Base-by-base conservation (phyloP, 2,113 vertebrate species). In the Xiphophorus hellerii region DNA sequence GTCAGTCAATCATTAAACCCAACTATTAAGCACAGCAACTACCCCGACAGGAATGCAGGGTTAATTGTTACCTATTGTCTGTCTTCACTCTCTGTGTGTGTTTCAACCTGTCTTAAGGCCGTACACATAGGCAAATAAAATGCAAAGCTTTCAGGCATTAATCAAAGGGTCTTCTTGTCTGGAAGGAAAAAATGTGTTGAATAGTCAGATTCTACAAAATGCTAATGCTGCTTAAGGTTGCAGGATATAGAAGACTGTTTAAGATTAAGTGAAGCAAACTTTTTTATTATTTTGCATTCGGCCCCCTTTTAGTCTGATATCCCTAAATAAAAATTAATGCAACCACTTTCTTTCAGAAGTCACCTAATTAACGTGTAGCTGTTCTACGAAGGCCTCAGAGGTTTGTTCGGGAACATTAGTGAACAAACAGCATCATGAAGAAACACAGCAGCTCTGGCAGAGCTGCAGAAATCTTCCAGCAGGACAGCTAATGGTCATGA, bases 1-100 rank as follows among this genome's bases (percentile, higher is more conserved):
- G 89, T 87, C 87, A 82, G 90, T 89, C 85, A 91, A 90, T 92
- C 89, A 94, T 93, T 92, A 93, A 88, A 92, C 87, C 86, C 62
- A 65, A 82, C 84, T 84, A 89, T 92, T 81, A 89, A 80, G 82
- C 83, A 66, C 74, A 73, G 79, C 87, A 85, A 89, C 87, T 80
- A 77, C 78, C 87, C 84, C 81, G 73, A 64, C 83, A 90, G 84
- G 88, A 89, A 92, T 92, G 92, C 71, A 66, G 81, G 80, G 87
- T 90, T 93, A 91, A 92, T 93, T 94, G 91, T 93, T 92, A 91
- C 83, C 92, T 70, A 83, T 89, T 85, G 80, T 69, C 70, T 63
- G 76, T 83, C 76, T 84, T 82, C 74, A 62, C 71, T 76, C 81
- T 37, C 76, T 60, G 61, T 60, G 61, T 83, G 76, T 77, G 86